Percentiles rank a stretch among this genome's conserved stretches.
phyloP scores from a whole-genome alignment of 2,797 vertebrate species.

The Coranthus polyacanthus region DNA sequence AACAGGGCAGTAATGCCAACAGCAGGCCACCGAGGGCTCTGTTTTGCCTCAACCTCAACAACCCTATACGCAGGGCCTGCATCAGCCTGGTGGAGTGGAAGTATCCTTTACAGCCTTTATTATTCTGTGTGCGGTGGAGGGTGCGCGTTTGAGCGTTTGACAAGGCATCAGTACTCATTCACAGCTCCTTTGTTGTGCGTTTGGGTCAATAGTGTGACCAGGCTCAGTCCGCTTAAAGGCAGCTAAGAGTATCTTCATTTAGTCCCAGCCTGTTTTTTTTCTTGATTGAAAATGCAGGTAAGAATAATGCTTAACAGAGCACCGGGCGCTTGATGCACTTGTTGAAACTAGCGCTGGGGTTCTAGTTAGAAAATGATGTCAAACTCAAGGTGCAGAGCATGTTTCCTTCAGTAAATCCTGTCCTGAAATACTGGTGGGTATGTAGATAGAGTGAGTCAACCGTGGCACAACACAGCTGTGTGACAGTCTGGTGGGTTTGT shows the following conservation, averaged over 20 bases:
- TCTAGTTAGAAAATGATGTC: conserved; percentile 12
- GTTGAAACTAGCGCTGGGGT: no score
- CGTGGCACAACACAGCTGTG: conserved; percentile 41
- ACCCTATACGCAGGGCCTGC: conserved; percentile 98
- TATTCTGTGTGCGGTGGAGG: conserved; percentile 2
- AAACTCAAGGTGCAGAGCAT: neutral
- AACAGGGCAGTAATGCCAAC: conserved; percentile 95
- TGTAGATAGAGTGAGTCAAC: conserved; percentile 28
- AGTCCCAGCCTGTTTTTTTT: neutral
- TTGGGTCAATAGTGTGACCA: no score
- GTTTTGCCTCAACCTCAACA: conserved; percentile 98
- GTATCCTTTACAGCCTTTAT: conserved; percentile 90
- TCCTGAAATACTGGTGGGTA: conserved; percentile 38
- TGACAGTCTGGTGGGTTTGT: conserved; percentile 36
- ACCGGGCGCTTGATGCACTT: no score
- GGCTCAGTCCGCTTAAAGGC: no score
- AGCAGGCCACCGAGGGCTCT: conserved; percentile 95
- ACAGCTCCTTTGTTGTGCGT: no score
- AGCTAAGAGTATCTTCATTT: no score
- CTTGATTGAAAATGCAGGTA: neutral
- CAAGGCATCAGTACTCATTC: neutral
- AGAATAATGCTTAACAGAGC: no score
- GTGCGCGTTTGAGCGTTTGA: neutral
- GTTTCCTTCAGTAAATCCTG: conserved; percentile 33
- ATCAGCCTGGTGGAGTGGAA: conserved; percentile 99